Evolutionary conservation across 2,113 vertebrate genomes (phyloP).

Genomic region (Lichenostomus cassidix): DNA sequence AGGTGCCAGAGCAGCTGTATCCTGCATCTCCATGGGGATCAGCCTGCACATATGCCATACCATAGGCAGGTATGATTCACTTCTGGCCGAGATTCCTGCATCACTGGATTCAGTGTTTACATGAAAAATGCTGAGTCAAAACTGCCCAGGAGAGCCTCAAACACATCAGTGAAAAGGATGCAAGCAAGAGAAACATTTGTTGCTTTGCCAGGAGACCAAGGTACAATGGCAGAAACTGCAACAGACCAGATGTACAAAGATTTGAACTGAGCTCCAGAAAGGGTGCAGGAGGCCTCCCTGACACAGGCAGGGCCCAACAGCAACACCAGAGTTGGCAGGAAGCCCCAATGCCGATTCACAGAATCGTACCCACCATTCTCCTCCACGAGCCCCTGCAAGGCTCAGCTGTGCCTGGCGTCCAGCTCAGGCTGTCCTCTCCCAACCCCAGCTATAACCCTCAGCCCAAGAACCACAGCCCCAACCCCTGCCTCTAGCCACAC

Average conservation of each 20-base stretch:
- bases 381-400: neutral
- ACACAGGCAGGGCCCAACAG: neutral
- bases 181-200: neutral
- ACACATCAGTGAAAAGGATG: neutral
- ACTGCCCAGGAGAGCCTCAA: neutral
- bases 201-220: neutral
- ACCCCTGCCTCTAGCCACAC: slow-evolving; percentile 40
- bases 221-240: neutral
- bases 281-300: neutral
- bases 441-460: neutral
- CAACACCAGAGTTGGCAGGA: neutral
- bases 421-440: neutral
- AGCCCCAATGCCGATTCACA: neutral
- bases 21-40: neutral
- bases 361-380: neutral
- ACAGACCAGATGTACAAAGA: neutral
- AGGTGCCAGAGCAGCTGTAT: neutral
- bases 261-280: neutral
- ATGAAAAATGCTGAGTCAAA: neutral
- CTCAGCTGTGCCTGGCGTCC: neutral
- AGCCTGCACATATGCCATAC: neutral
- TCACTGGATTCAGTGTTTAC: neutral
- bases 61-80: neutral
- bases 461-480: neutral
- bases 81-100: neutral